phyloP scores from a whole-genome alignment of 1,140 invertebrate species.

The Aphaenogaster rudis region DNA sequence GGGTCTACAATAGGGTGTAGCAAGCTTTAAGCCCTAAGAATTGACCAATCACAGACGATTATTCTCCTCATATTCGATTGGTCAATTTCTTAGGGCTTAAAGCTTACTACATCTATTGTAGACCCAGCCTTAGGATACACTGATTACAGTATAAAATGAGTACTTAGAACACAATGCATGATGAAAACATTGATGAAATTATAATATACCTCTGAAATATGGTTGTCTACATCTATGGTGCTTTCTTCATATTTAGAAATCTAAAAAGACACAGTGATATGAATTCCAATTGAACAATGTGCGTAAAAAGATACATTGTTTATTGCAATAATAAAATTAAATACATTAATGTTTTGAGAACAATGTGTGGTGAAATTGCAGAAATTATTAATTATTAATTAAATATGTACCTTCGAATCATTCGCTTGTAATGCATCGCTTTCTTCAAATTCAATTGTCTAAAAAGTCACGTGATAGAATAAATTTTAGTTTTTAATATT shows the following conservation, averaged over 20 bases:
- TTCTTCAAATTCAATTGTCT: conserved; percentile 13
- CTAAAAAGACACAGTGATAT: background rate
- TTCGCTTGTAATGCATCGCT: background rate
- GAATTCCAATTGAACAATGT: background rate
- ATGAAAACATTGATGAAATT: background rate
- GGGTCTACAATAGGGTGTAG: no score
- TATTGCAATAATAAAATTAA: conserved; percentile 10
- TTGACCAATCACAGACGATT: no score
- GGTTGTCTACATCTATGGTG: background rate
- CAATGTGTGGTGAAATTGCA: background rate
- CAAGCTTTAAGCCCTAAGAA: no score
- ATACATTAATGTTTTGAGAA: conserved; percentile 1
- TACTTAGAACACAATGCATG: background rate
- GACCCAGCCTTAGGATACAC: background rate
- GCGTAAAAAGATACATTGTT: background rate
- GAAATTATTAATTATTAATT: conserved; percentile 11
- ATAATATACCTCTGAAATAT: background rate
- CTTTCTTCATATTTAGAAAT: background rate
- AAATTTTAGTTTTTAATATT: conserved; percentile 1
- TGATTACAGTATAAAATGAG: background rate
- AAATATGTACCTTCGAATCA: conserved; percentile 3
- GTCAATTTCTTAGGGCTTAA: no score
- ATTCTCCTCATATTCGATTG: no score
- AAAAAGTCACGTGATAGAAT: conserved; percentile 6
- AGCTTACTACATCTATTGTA: no score